Evolutionary conservation across 2,113 vertebrate species (phyloP).

Genomic region (Loxodonta africana): DNA sequence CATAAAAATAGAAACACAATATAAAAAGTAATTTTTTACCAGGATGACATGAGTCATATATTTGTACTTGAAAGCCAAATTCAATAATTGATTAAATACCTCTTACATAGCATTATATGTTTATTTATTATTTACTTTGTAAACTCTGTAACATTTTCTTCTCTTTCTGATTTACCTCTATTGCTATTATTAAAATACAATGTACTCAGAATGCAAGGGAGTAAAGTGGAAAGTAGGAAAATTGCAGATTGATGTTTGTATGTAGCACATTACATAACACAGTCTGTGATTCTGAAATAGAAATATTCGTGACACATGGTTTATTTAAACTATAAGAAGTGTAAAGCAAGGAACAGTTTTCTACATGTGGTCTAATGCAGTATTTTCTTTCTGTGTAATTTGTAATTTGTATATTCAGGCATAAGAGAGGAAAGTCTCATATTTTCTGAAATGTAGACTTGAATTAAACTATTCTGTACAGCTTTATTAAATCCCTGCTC

Average conservation of each 20-base stretch:
- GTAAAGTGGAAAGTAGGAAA: neutral
- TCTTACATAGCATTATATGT: neutral
- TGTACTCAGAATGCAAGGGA: neutral
- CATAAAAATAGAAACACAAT: conserved; percentile 46
- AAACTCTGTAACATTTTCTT: neutral
- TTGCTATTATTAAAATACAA: neutral
- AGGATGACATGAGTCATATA: neutral
- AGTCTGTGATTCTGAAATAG: neutral
- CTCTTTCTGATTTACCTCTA: conserved; percentile 6
- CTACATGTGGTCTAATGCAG: neutral
- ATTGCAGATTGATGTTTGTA: neutral
- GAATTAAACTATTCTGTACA: neutral
- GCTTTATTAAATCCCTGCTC: neutral
- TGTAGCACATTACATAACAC: neutral
- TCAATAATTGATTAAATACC: neutral
- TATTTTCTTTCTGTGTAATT: conserved; percentile 10
- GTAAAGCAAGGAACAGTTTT: neutral
- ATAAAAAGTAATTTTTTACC: neutral
- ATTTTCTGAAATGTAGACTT: neutral
- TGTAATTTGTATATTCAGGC: neutral
- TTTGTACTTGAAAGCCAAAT: conserved; percentile 38
- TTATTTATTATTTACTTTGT: conserved; percentile 43
- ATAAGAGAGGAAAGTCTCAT: neutral
- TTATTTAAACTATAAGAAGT: neutral
- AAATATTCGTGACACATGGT: neutral